Evolutionary conservation across 2,113 vertebrate species (phyloP).

Genomic region (Callionymus lyra): DNA sequence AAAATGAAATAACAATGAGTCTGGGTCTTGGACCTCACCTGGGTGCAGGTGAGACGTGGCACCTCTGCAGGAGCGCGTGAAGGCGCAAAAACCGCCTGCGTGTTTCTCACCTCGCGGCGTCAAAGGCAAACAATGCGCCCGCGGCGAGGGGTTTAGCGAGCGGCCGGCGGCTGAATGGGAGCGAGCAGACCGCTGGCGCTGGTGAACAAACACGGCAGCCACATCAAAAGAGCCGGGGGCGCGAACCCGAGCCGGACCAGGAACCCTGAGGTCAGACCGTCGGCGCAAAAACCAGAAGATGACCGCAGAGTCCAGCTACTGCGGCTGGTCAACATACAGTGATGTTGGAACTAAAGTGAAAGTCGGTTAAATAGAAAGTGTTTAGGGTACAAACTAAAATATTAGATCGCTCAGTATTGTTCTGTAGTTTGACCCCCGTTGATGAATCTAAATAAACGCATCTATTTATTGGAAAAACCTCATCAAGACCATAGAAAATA

Average conservation of each 20-base stretch:
- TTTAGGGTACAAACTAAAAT: no score
- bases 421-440: no score
- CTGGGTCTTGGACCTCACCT: not conserved
- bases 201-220: constrained; percentile 59
- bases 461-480: no score
- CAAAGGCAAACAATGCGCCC: constrained; percentile 43
- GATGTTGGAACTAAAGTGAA: no score
- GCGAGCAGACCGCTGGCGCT: constrained; percentile 56
- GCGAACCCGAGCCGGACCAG: constrained; percentile 16
- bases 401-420: no score
- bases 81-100: constrained; percentile 17
- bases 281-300: constrained; percentile 3
- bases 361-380: no score
- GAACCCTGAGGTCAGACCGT: constrained; percentile 32
- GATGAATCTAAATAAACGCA: no score
- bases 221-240: constrained; percentile 46
- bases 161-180: constrained; percentile 49
- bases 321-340: no score
- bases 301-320: no score
- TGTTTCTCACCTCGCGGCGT: constrained; percentile 48
- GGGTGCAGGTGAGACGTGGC: constrained; percentile 33
- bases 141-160: constrained; percentile 41
- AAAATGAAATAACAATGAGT: not conserved
- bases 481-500: no score
- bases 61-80: constrained; percentile 1